phyloP scores from a whole-genome alignment of 2,797 vertebrate species.

The Enteromius anoplus region DNA sequence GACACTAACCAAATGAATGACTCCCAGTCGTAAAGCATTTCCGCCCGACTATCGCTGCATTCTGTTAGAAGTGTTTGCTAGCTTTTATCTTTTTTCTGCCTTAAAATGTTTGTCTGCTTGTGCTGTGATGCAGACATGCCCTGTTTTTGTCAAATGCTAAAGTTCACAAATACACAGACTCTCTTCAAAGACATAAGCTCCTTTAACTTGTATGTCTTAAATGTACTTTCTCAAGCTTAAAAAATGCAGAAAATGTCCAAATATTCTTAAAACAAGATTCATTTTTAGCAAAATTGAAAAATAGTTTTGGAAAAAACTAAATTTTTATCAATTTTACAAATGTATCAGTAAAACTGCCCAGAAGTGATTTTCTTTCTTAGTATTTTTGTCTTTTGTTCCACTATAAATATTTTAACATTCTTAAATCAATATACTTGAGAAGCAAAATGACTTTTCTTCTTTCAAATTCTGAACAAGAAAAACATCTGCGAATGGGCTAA shows the following conservation, averaged over 20 bases:
- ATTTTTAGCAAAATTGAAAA: background rate
- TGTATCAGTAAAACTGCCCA: background rate
- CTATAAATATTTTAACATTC: background rate
- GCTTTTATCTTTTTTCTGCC: conserved; percentile 28
- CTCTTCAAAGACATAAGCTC: conserved; percentile 28
- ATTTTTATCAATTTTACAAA: too few relatives aligned
- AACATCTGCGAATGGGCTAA: too few relatives aligned
- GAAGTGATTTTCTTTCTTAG: background rate
- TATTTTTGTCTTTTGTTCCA: background rate
- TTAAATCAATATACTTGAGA: background rate
- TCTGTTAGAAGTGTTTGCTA: conserved; percentile 41
- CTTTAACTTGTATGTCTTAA: background rate
- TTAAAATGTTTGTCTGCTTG: conserved; percentile 38
- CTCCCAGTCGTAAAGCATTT: conserved; percentile 54
- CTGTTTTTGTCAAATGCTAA: conserved; percentile 41
- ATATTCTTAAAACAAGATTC: background rate
- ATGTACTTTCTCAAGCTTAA: background rate
- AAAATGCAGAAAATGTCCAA: background rate
- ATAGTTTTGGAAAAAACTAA: background rate
- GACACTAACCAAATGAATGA: conserved; percentile 48
- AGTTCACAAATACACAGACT: conserved; percentile 33
- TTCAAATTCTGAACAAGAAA: background rate
- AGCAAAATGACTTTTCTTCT: background rate
- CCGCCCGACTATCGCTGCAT: conserved; percentile 45
- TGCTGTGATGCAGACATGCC: conserved; percentile 18